Percentiles rank a stretch among this genome's conserved stretches.
phyloP scores from a whole-genome alignment of 2,888 invertebrate species.

The Caenorhabditis sp. region DNA sequence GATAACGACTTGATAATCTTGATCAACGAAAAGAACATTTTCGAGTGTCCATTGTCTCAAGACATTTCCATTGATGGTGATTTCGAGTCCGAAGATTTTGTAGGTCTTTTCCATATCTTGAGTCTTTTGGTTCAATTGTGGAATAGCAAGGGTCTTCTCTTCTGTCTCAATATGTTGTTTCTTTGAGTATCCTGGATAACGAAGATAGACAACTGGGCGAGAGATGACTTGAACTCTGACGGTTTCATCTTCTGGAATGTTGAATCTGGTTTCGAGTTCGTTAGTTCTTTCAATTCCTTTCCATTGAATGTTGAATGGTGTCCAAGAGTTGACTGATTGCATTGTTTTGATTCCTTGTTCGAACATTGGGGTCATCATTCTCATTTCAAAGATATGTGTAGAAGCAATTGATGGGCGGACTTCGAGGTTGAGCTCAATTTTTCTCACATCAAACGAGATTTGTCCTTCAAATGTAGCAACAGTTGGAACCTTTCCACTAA shows the following conservation, averaged over 20 bases:
- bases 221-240: constrained; percentile 39
- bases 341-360: constrained; percentile 56
- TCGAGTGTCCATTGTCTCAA: constrained; percentile 35
- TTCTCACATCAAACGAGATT: constrained; percentile 23
- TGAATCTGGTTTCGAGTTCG: constrained; percentile 23
- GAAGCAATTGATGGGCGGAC: constrained; percentile 39
- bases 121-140: constrained; percentile 29
- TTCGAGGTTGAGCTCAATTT: constrained; percentile 26
- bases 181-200: constrained; percentile 32
- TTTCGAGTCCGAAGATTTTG: constrained; percentile 41
- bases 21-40: constrained; percentile 47
- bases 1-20: constrained; percentile 47
- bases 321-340: constrained; percentile 37
- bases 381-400: constrained; percentile 42
- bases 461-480: constrained; percentile 34
- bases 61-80: constrained; percentile 41
- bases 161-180: constrained; percentile 38
- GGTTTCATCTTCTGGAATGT: constrained; percentile 46
- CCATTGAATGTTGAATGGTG: constrained; percentile 58
- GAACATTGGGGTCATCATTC: constrained; percentile 47
- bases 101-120: constrained; percentile 26
- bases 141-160: constrained; percentile 50
- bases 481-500: constrained; percentile 45
- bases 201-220: constrained; percentile 56
- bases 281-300: too few relatives aligned